Conservation (phyloP, 2,797 vertebrate genomes). For the Lacerta bilineata region DNA sequence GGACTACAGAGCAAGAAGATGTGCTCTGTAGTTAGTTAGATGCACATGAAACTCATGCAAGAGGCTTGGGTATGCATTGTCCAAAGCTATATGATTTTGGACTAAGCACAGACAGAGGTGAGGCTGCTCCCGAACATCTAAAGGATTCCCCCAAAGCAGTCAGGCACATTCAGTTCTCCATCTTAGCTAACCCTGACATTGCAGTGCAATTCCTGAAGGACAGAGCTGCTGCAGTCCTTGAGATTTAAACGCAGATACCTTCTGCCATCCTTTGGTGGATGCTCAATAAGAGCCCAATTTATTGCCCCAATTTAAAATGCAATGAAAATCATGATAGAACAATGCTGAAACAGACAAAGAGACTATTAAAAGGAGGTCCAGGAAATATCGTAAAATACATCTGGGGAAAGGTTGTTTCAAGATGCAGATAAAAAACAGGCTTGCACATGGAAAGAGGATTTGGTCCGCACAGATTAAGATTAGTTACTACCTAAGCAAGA, state of each 20-base stretch:
- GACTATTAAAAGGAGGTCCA: not conserved
- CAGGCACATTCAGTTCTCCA: fast-evolving
- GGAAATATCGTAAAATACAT: not conserved
- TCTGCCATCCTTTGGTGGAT: slow-evolving; percentile 7
- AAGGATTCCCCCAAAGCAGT: not conserved
- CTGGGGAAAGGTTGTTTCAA: not conserved
- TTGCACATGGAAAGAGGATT: not conserved
- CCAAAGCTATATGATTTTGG: not conserved
- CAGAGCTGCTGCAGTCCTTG: slow-evolving; percentile 16
- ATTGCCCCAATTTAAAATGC: slow-evolving; percentile 37
- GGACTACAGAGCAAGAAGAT: not conserved
- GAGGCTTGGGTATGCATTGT: not conserved
- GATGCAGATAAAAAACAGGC: not conserved
- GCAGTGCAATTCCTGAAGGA: slow-evolving; percentile 24
- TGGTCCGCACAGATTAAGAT: not conserved
- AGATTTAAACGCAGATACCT: slow-evolving; percentile 15
- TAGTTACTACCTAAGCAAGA: not conserved
- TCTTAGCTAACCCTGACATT: not conserved
- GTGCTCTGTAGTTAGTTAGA: too few relatives aligned
- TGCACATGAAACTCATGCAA: not conserved
- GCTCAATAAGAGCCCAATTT: slow-evolving; percentile 14
- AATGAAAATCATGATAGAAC: slow-evolving; percentile 32
- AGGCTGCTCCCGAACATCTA: too few relatives aligned
- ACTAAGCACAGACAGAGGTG: not conserved
- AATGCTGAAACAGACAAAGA: slow-evolving; percentile 14